Percentiles rank a stretch among this genome's conserved stretches.
phyloP scores from a whole-genome alignment of 2,113 vertebrate genomes.

The Oncorhynchus tshawytscha region DNA sequence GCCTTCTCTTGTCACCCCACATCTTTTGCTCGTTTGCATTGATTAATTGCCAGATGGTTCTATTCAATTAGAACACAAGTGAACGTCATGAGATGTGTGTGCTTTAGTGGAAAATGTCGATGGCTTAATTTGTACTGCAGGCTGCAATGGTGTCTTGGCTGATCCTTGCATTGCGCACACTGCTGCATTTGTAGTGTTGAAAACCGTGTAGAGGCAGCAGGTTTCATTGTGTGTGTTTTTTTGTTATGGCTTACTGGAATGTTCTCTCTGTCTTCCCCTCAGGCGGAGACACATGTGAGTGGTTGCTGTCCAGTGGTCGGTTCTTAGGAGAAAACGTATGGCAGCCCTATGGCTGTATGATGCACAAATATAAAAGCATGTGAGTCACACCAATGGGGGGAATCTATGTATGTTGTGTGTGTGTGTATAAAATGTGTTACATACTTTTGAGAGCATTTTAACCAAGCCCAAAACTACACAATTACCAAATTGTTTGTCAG shows the following conservation, averaged over 20 bases:
- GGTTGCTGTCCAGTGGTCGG: constrained; percentile 92
- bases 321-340: constrained; percentile 94
- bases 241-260: constrained; percentile 14
- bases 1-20: constrained; percentile 21
- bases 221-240: constrained; percentile 8
- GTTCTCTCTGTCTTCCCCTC: constrained; percentile 41
- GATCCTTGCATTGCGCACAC: neutral
- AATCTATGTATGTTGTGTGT: neutral
- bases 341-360: constrained; percentile 99
- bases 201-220: neutral
- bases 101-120: constrained; percentile 33
- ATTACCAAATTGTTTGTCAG: neutral
- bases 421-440: neutral
- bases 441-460: neutral
- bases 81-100: constrained; percentile 39
- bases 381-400: constrained; percentile 65
- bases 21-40: constrained; percentile 16
- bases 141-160: constrained; percentile 24
- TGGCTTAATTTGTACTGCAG: constrained; percentile 36
- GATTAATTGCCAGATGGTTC: constrained; percentile 42
- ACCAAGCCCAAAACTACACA: neutral
- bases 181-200: neutral
- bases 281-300: constrained; percentile 92
- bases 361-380: constrained; percentile 95
- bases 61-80: constrained; percentile 45